These are phyloP conservation scores for Caerostris darwini DNA, from an alignment of 1,140 invertebrate species.

Conservation along the genomic window DNA sequence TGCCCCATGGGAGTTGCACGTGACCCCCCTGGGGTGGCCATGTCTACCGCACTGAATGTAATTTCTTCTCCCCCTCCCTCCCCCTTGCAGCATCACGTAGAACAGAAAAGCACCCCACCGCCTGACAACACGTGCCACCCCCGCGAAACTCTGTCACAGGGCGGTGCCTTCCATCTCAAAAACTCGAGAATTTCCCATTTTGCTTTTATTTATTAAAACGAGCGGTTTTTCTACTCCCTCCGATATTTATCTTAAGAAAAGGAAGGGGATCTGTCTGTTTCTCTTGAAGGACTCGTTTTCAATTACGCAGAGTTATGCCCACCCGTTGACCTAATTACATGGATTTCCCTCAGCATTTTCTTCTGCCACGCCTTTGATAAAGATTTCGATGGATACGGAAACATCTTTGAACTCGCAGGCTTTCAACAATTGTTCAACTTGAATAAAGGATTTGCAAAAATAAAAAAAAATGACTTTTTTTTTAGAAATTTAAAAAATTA, in stretches of 20 bases:
- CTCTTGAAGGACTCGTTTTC: neutral
- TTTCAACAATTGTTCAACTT: neutral
- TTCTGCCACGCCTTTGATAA: neutral
- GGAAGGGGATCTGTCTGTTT: neutral
- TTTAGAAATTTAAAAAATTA: too few species aligned
- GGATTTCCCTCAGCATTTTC: neutral
- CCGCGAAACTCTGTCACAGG: conserved; percentile 42
- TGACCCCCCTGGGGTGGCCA: conserved; percentile 55
- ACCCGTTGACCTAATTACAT: conserved; percentile 1
- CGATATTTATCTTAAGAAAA: neutral
- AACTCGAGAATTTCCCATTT: neutral
- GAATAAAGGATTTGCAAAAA: neutral
- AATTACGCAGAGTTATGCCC: conserved; percentile 50
- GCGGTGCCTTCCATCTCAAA: conserved; percentile 31
- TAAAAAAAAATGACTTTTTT: neutral
- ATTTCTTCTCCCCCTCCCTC: conserved; percentile 10
- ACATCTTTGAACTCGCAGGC: neutral
- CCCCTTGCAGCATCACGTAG: neutral
- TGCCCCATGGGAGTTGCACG: conserved; percentile 30
- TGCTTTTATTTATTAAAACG: conserved; percentile 24
- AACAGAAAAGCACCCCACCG: neutral
- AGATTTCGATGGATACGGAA: neutral
- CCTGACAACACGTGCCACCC: conserved; percentile 43
- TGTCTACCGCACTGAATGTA: conserved; percentile 55
- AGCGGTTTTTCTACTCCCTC: neutral